A percentile compares a stretch with the other conserved stretches of the same genome.
Conservation (phyloP, 2,113 vertebrate genomes). For the Nymphicus hollandicus region DNA sequence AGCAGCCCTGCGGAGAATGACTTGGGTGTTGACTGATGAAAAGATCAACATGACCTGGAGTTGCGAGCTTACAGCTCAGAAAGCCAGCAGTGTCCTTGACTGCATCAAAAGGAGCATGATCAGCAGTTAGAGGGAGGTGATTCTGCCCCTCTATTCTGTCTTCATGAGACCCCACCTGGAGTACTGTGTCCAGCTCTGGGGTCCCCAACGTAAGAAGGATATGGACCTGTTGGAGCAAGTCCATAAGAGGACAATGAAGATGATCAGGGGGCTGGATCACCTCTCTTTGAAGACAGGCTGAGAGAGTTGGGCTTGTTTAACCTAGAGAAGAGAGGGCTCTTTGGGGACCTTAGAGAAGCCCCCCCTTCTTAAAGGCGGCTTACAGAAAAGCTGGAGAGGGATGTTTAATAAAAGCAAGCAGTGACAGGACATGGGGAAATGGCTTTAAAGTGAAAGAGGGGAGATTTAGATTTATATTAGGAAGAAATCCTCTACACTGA, state of each 20-base stretch:
- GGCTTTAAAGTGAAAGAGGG: neutral
- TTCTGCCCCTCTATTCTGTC: neutral
- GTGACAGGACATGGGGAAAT: neutral
- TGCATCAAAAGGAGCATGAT: neutral
- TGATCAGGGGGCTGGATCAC: neutral
- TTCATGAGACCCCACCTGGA: neutral
- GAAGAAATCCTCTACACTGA: neutral
- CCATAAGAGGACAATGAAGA: neutral
- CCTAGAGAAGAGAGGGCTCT: neutral
- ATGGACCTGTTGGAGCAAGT: neutral
- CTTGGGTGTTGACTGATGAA: neutral
- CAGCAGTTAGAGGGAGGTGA: neutral
- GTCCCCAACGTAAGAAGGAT: neutral
- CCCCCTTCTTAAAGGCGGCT: neutral
- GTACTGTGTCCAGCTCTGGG: neutral
- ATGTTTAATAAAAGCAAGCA: neutral
- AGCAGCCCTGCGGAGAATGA: neutral
- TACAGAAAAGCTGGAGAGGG: neutral
- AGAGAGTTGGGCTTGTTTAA: neutral
- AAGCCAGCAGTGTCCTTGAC: neutral
- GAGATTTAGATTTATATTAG: neutral
- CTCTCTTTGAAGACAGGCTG: neutral
- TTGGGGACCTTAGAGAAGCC: neutral
- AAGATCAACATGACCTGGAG: neutral
- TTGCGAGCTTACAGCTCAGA: neutral